Evolutionary conservation across 2,113 vertebrate species (phyloP), one percentile per base, ranked within the genome.

Genomic region (Rhinolophus ferrumequinum): DNA sequence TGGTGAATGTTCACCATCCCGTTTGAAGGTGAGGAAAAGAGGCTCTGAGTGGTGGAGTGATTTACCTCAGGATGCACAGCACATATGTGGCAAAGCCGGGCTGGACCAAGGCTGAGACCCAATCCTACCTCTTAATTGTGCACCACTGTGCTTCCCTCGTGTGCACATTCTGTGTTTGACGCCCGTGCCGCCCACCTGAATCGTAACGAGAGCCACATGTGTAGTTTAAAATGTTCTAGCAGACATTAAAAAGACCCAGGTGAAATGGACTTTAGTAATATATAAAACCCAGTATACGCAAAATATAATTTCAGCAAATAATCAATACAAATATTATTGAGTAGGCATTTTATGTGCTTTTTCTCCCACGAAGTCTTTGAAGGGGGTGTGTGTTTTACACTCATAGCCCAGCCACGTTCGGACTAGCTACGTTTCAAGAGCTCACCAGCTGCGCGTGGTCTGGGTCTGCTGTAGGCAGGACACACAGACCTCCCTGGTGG

Each of bases 131-230:
- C 33, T 26, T n/a, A 33, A 0, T 33, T 12, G 47, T 11, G 4
- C 2, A 0, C 1, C 47, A 50, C 3, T 50, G 47, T 50, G 41
- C 28, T 4, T n/a, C 22, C 12, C 30, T 3, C 7, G 8, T 14
- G 0, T 3, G 52, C 52, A 24, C 2, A 5, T 2, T 13, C 28
- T 4, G 1, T 22, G 7, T 19, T 12, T 11, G 4, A 16, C 11
- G 8, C 69, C 69, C 16, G 38, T 1, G 15, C 47, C 41, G 10
- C 13, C 70, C 41, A 0, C 4, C 3, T 18, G 14, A 75, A 8
- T 14, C 0, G 7, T 67, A 22, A 6, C 1, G 33, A n/a, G 30
- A 64, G 21, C 41, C 28, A 50, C 56, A 0, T 0, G 2, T 35
- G 30, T 15, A 4, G 8, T 19, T n/a, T 16, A 8, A 6, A 26